phyloP scores from a whole-genome alignment of 2,113 vertebrate species.

The Phyllopteryx taeniolatus region DNA sequence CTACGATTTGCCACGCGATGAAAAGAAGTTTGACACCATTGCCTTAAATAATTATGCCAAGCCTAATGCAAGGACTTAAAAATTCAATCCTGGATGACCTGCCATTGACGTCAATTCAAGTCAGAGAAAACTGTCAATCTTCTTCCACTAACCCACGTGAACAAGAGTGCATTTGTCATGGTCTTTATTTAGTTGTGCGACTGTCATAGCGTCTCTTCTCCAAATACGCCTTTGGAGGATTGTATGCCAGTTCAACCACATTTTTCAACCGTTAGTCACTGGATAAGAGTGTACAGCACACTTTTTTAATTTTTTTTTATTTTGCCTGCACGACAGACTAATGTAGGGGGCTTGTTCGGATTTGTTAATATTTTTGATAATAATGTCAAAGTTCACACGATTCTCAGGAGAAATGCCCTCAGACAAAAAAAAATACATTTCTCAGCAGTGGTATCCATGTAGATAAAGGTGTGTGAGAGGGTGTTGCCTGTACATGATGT shows the following conservation, averaged over 20 bases:
- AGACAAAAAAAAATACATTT: not conserved
- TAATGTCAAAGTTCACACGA: not conserved
- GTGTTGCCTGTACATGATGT: slow-evolving; percentile 29
- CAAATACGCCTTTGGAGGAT: slow-evolving; percentile 6
- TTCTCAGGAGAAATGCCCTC: not conserved
- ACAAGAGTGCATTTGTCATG: not conserved
- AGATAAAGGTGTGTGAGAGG: slow-evolving; percentile 6
- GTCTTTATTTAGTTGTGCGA: not conserved
- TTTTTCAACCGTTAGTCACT: slow-evolving; percentile 37
- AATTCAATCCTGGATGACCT: not conserved
- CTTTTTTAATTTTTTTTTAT: not conserved
- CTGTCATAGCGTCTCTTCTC: not conserved
- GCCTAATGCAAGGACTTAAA: not conserved
- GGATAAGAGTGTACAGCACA: not conserved
- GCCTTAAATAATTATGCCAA: not conserved
- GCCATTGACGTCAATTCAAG: not conserved
- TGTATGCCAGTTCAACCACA: slow-evolving; percentile 28
- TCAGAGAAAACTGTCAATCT: not conserved
- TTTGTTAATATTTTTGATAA: not conserved
- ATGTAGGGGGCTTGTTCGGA: not conserved
- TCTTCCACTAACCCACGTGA: not conserved
- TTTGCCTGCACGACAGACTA: not conserved
- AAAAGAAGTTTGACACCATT: not conserved
- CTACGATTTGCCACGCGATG: too few relatives aligned
- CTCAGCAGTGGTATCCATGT: not conserved